A percentile compares a stretch with the other conserved stretches of the same genome.
Evolutionary conservation across 2,113 vertebrate genomes (phyloP).

Genomic region (Xenus cinereus): DNA sequence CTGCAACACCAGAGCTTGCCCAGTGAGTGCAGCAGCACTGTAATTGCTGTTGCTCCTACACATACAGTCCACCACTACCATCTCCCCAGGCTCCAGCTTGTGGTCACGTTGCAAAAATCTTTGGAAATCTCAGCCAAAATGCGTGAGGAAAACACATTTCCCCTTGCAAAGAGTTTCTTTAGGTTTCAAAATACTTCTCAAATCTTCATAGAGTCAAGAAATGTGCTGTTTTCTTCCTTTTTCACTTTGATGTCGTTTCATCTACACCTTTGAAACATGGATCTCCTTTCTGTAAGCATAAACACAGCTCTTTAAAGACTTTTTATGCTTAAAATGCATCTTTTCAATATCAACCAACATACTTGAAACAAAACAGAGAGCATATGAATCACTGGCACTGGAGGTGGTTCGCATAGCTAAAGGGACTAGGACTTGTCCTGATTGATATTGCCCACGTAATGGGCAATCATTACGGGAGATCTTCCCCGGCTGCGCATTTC

Average conservation of each 20-base stretch:
- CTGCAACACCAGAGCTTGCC: neutral
- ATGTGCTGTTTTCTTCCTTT: neutral
- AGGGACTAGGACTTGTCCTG: neutral
- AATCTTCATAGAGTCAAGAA: neutral
- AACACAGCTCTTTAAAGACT: neutral
- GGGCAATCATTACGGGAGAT: neutral
- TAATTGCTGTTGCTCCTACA: neutral
- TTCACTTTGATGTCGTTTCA: neutral
- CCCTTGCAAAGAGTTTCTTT: neutral
- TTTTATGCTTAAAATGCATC: neutral
- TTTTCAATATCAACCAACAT: neutral
- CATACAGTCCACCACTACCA: neutral
- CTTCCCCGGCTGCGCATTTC: neutral
- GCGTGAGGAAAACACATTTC: neutral
- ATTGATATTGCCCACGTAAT: neutral
- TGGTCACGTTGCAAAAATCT: neutral
- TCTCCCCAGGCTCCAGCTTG: neutral
- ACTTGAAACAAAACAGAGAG: neutral
- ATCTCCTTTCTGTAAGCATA: neutral
- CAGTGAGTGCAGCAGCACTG: neutral
- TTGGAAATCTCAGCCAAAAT: neutral
- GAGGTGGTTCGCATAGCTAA: neutral
- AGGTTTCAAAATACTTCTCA: neutral
- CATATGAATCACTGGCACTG: neutral
- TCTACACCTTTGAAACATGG: neutral